phyloP scores from a whole-genome alignment of 2,113 vertebrate genomes.

The Tachysurus vachellii region DNA sequence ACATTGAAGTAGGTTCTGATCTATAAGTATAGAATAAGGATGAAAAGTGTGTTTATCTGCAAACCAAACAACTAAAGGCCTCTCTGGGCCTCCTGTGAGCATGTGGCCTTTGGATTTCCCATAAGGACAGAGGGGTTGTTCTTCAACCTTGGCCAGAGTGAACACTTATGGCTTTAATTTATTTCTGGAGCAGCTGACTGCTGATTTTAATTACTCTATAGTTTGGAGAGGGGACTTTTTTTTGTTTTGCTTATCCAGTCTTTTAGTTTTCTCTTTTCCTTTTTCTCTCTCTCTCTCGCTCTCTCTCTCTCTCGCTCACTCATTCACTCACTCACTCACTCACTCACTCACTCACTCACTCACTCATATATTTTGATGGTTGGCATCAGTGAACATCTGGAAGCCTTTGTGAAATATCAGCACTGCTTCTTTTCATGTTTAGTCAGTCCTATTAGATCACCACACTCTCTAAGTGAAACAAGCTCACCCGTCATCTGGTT shows the following conservation, averaged over 20 bases:
- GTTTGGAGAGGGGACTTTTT: conserved; percentile 63
- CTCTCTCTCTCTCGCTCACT: conserved; percentile 58
- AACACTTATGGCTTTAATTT: conserved; percentile 84
- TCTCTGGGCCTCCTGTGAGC: conserved; percentile 46
- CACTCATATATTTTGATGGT: conserved; percentile 76
- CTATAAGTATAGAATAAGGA: conserved; percentile 24
- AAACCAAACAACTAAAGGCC: conserved; percentile 55
- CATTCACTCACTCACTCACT: conserved; percentile 54
- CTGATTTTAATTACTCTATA: conserved; percentile 80
- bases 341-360: conserved; percentile 41
- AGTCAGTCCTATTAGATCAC: conserved; percentile 75
- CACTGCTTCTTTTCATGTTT: conserved; percentile 73
- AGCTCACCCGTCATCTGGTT: conserved; percentile 73
- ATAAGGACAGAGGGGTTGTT: conserved; percentile 73
- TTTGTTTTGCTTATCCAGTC: conserved; percentile 66
- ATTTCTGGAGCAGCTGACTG: conserved; percentile 73
- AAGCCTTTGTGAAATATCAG: conserved; percentile 72
- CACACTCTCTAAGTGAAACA: conserved; percentile 61
- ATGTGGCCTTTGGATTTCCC: conserved; percentile 65
- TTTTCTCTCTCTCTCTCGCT: conserved; percentile 56
- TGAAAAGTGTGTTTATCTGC: conserved; percentile 36
- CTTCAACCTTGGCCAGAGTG: conserved; percentile 74
- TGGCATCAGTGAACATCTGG: conserved; percentile 78
- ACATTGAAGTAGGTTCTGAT: conserved; percentile 19
- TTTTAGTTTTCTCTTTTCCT: conserved; percentile 44